Evolutionary conservation across 2,797 vertebrate species (phyloP), one percentile per base, ranked within the genome.

Genomic region (Discoglossus pictus): DNA sequence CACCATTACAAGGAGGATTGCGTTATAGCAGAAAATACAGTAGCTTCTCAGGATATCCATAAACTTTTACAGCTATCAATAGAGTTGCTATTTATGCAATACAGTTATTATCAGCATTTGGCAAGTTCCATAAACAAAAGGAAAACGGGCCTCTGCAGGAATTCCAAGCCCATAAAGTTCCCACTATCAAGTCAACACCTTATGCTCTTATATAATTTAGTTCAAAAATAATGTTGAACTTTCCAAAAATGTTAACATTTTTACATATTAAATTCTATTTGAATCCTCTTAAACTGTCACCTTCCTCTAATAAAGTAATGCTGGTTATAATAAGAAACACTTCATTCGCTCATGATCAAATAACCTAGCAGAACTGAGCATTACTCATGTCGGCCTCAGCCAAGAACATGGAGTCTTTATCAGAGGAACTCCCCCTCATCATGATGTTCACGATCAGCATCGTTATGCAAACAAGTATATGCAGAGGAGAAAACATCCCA

Each of bases 371-470:
- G 68, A 73, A 56, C 74, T 82, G n/a, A n/a, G n/a, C 51, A 78
- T 82, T 80, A 78, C 81, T 84, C 82, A 84, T 82, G 80, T 79
- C 67, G 76, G 39, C 59, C 80, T 76, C 73, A 82, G 79, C 78
- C 78, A 79, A 76, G 73, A 74, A 83, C 74, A 65, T 62, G 77
- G 83, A 79, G 75, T 79, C 61, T 70, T 76, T 79, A 78, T 82
- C 80, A 44, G 61, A 80, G 76, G 76, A 76, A 80, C 76, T 59
- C 74, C 78, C 80, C 73, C 79, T 77, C 75, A 77, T 76, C 80
- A 76, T 80, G 75, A 71, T 71, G 68, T 70, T 70, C 76, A 73
- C 74, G 78, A 78, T 79, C 77, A 74, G 61, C 65, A 72, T 34
- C 63, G 63, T 60, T 65, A 68, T 78, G 79, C 80, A 77, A 78